Base-by-base conservation (phyloP, 2,888 invertebrate species). In the Synanthedon myopaeformis region DNA sequence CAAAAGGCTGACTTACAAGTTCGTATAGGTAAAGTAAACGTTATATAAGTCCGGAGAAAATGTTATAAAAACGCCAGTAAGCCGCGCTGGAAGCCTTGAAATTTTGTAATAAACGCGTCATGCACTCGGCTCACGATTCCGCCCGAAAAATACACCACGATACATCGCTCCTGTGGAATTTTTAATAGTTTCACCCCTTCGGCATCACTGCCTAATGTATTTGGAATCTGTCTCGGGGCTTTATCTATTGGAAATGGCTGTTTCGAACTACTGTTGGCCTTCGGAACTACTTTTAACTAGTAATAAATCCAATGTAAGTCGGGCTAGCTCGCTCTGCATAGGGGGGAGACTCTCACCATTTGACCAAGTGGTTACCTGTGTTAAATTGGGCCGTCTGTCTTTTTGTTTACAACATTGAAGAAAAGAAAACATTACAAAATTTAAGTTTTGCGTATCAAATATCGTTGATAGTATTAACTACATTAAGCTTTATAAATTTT, bases 161-260 rank as follows among this genome's bases (percentile, higher is more conserved):
- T 62, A 66, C 68, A 62, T 65, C 65, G 71, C 64, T 67, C 66
- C 68, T 61, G 61, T 65, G 84, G 83, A 84, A 84, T 85, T 84
- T 85, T 85, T 86, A 85, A 86, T 85, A 84, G 83, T 79, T 75
- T 73, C 69, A 68, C 70, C 63, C 68, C 61, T 65, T 64, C 69
- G 66, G 67, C 74, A 73, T 73, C 75, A 76, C 68, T 64, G 69
- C 68, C 81, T 86, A 86, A 86, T 86, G 86, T 85, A 81, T 86
- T 87, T 86, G 79, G 72, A 85, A 86, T 85, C 85, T 85, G 82
- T 84, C 83, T 81, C 69, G 71, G 64, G 64, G 81, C 74, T 82
- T 79, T 83, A 84, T 84, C 79, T 82, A 84, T 85, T 78, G 85
- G 76, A 82, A 86, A 86, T 83, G 79, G 84, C 74, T 82, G 82